Base-by-base conservation (phyloP, 2,113 vertebrate species). In the Plotosus lineatus region DNA sequence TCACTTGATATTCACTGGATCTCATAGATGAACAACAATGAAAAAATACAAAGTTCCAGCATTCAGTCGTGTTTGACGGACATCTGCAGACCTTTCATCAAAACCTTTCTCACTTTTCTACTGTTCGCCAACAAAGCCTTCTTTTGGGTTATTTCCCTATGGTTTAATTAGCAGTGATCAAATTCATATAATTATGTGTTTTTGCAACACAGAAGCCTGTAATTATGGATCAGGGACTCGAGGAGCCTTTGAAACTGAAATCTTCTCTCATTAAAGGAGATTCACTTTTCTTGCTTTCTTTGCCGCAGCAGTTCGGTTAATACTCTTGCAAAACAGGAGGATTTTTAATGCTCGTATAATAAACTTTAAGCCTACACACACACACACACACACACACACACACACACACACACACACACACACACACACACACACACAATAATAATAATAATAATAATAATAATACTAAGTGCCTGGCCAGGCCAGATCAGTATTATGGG, bases 81-180 rank as follows among this genome's bases (percentile, higher is more conserved):
- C 66, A 72, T 63, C 11, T 14, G 14, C 28, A 10, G 51, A 31
- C 40, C 63, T 69, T 55, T 55, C 60, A 72, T 79, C 77, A 48
- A 55, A 76, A 77, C 40, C 73, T 66, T 63, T 80, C 75, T 77
- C 78, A 74, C 44, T 78, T 46, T 46, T 42, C 3, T 83, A 79
- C 28, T 42, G 31, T 14, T n/a, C n/a, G n/a, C 40, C 4, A 87
- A 89, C 53, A 85, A 86, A 87, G 82, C 36, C 75, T 31, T 50
- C 3, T 81, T n/a, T 82, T 40, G 78, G 65, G 81, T 83, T 50
- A 68, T 85, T 88, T 91, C 90, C 89, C 89, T 21, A 12, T 68
- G 87, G 92, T 83, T 91, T 92, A 93, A 93, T 94, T 93, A 91
- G 76, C 53, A 2, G 83, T 89, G 72, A 92, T 93, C 87, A 90